Evolutionary conservation across 2,797 vertebrate genomes (phyloP).

Genomic region (Avahi laniger): DNA sequence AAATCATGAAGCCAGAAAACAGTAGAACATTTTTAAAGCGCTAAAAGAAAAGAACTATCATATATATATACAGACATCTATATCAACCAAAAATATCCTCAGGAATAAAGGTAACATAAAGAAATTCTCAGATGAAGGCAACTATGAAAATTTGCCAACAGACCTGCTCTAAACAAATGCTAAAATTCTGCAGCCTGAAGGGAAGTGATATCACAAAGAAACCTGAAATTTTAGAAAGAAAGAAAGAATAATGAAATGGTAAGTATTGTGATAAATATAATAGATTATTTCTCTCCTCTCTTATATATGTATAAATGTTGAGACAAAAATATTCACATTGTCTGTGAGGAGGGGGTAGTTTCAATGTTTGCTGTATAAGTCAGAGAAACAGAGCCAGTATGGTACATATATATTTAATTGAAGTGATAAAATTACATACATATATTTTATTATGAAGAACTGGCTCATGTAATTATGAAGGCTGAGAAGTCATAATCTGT

Average conservation of each 20-base stretch:
- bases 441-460: background rate
- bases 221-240: background rate
- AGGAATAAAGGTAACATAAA: background rate
- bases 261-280: background rate
- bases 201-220: background rate
- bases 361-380: background rate
- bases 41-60: background rate
- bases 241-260: background rate
- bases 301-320: background rate
- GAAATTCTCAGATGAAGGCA: background rate
- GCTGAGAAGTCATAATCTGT: background rate
- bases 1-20: background rate
- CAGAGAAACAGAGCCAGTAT: background rate
- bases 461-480: background rate
- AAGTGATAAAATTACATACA: background rate
- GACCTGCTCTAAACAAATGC: background rate
- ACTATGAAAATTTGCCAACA: background rate
- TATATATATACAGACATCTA: background rate
- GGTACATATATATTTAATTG: background rate
- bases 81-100: background rate
- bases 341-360: background rate
- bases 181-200: background rate
- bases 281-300: background rate
- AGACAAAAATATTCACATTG: background rate
- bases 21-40: background rate